These are phyloP conservation scores for Drosophila sp. DNA, from an alignment of 1,140 invertebrate species.

Conservation along the genomic window DNA sequence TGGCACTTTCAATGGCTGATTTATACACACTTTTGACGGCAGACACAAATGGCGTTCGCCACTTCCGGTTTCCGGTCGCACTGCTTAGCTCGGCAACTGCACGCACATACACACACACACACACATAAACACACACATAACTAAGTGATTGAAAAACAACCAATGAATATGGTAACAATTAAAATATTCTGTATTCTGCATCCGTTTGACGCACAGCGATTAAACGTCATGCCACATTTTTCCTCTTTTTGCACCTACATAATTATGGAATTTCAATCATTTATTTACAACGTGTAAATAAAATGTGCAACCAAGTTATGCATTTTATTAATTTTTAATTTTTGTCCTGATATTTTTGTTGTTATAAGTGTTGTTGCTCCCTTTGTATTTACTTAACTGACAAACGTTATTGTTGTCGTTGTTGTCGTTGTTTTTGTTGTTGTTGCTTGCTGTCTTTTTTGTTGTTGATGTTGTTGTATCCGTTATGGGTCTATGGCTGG, in stretches of 20 bases:
- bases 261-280: constrained; percentile 81
- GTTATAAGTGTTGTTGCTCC: constrained; percentile 26
- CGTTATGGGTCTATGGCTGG: constrained; percentile 32
- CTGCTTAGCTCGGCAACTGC: constrained; percentile 62
- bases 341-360: constrained; percentile 27
- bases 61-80: constrained; percentile 72
- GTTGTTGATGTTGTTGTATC: constrained; percentile 18
- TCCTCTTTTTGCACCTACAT: constrained; percentile 29
- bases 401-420: constrained; percentile 23
- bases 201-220: constrained; percentile 56
- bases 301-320: constrained; percentile 62
- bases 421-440: constrained; percentile 24
- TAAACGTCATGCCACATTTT: background rate
- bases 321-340: constrained; percentile 76
- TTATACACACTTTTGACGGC: constrained; percentile 30
- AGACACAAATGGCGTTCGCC: constrained; percentile 73
- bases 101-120: constrained; percentile 24
- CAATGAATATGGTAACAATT: constrained; percentile 78
- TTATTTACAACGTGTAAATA: constrained; percentile 80
- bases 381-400: constrained; percentile 29
- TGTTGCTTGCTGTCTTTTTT: too few relatives aligned
- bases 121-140: too few relatives aligned
- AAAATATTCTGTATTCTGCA: constrained; percentile 73
- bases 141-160: constrained; percentile 44
- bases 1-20: constrained; percentile 8